Conservation (phyloP, 23 tunicate species). For the Phallusia fumigata region DNA sequence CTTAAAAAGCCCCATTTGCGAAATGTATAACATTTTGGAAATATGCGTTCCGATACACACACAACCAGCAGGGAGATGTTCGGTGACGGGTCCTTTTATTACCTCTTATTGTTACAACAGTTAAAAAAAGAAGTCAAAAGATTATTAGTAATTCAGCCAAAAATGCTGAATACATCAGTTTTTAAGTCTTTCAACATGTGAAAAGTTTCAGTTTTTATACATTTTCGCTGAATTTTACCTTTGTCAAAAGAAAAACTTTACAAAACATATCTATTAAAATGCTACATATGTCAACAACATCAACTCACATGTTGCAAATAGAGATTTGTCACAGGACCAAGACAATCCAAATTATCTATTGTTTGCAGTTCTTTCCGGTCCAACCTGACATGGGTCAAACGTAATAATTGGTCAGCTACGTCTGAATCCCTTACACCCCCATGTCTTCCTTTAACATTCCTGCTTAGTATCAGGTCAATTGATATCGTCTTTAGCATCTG, state of each 20-base stretch:
- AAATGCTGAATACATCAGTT: no score
- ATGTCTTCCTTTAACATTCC: neutral
- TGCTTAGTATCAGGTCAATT: neutral
- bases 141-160: no score
- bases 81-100: slow-evolving; percentile 92
- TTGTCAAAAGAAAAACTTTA: no score
- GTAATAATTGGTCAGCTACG: neutral
- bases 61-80: slow-evolving; percentile 95
- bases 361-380: slow-evolving; percentile 41
- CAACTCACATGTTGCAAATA: slow-evolving; percentile 66
- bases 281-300: no score
- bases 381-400: slow-evolving; percentile 64
- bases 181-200: no score
- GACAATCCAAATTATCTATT: slow-evolving; percentile 50
- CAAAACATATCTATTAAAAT: no score
- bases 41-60: slow-evolving; percentile 52
- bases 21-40: no score
- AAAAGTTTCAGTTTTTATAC: no score
- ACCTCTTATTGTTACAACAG: slow-evolving; percentile 42
- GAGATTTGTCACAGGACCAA: slow-evolving; percentile 51
- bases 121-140: neutral
- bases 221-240: no score
- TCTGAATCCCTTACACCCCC: neutral
- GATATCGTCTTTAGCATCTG: neutral
- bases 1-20: no score